A percentile compares a stretch with the other conserved stretches of the same genome.
Conservation (phyloP, 2,113 vertebrate genomes). For the Raja brachyura region DNA sequence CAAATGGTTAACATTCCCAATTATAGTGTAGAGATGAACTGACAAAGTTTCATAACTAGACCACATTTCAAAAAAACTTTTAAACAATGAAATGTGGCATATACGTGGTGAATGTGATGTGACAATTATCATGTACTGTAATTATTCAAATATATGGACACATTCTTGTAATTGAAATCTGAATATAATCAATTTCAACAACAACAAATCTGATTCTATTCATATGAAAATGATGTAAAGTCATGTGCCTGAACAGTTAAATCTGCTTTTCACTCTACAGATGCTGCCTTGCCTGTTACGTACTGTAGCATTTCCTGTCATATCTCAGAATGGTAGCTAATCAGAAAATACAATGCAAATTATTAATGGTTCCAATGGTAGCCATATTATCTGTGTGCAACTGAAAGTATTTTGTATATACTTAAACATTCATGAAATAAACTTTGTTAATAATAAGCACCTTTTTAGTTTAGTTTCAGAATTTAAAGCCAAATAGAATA, state of each 20-base stretch:
- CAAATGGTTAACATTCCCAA: not conserved
- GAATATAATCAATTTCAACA: not conserved
- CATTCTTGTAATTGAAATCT: not conserved
- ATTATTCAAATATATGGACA: constrained; percentile 5
- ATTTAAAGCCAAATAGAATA: no score
- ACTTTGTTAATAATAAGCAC: not conserved
- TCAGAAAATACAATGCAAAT: not conserved
- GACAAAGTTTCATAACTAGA: not conserved
- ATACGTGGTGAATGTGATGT: not conserved
- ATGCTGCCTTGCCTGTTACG: no score
- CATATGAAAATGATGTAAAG: no score
- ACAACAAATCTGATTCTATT: not conserved
- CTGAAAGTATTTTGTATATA: not conserved
- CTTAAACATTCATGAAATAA: not conserved
- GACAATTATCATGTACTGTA: not conserved
- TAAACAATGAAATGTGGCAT: not conserved
- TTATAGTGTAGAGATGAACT: not conserved
- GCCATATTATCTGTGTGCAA: not conserved
- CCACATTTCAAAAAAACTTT: not conserved
- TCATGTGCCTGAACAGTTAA: no score
- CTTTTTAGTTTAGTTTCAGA: no score
- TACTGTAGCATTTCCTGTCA: not conserved
- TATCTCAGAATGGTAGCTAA: not conserved
- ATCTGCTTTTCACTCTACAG: no score
- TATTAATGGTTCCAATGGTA: not conserved